Base-by-base conservation (phyloP, 2,797 vertebrate genomes). In the Eurystomus glaucurus region DNA sequence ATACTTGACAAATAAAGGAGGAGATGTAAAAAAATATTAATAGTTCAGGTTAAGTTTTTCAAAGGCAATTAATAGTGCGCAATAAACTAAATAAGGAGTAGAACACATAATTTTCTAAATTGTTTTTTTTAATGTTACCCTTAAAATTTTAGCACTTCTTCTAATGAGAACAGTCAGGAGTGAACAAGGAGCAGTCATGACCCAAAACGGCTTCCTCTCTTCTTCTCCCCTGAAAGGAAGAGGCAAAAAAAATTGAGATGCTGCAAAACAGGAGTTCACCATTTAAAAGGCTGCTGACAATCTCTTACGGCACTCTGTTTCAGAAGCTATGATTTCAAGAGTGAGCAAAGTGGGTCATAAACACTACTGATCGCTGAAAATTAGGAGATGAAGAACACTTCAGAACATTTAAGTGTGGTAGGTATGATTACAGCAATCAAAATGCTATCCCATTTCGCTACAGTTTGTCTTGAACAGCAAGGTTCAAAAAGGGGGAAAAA, bases 341-440 rank as follows among this genome's bases (percentile, higher is more conserved):
- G 86, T 12, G 7, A 87, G 50, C 31, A 79, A 94, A 90, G 78
- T 80, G 88, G 64, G 87, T 78, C 83, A 71, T 66, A 92, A 97
- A 94, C 3, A 19, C 58, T 65, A 66, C 50, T 28, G 85, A 76
- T 58, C 77, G 72, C 52, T 28, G 15, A 87, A 96, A 94, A 96
- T 96, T 83, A 90, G 90, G 76, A 82, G 74, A 82, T 43, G 86
- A 92, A 94, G 83, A 92, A 88, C 85, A 93, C 90, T 95, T 90
- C 51, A 85, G 54, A 72, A 93, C 43, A 21, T 66, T 79, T 52
- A 94, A 93, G 74, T 57, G 79, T 25, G 74, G 64, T 61, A 88
- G 61, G 48, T 91, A 75, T 90, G 93, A 97, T 97, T 96, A 93
- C 55, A 89, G 96, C 85, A 97, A 96, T 96, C 93, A 94, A 90